phyloP scores from a whole-genome alignment of 2,888 invertebrate genomes.

The Idaea dimidiata region DNA sequence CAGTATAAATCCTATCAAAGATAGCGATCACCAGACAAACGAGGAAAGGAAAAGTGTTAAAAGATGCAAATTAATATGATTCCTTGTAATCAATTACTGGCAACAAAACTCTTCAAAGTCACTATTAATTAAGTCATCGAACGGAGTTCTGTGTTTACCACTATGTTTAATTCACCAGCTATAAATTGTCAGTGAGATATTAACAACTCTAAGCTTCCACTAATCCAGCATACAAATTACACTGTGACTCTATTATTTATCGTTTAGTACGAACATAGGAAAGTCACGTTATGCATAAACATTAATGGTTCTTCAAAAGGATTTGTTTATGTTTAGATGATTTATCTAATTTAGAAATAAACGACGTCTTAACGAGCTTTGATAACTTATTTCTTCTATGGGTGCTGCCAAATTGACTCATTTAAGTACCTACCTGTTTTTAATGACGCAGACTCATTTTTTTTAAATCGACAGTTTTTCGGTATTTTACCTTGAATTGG shows the following conservation, averaged over 20 bases:
- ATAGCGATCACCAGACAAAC: slow-evolving; percentile 5
- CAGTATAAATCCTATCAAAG: neutral
- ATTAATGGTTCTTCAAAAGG: slow-evolving; percentile 33
- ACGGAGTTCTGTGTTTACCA: slow-evolving; percentile 33
- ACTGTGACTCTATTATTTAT: slow-evolving; percentile 37
- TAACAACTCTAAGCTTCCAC: slow-evolving; percentile 17
- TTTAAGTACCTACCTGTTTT: neutral
- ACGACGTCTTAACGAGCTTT: neutral
- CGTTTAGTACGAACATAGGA: slow-evolving; percentile 35
- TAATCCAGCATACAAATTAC: slow-evolving; percentile 36
- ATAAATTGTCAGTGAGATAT: slow-evolving; percentile 8
- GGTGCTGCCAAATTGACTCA: neutral
- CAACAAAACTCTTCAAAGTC: slow-evolving; percentile 30
- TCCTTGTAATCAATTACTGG: slow-evolving; percentile 18
- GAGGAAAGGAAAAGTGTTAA: slow-evolving; percentile 18
- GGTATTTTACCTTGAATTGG: no score
- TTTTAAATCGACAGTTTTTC: no score
- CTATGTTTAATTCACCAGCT: slow-evolving; percentile 17
- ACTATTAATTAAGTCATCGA: slow-evolving; percentile 34
- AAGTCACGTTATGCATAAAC: slow-evolving; percentile 43
- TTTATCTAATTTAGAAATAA: neutral
- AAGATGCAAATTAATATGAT: slow-evolving; percentile 20
- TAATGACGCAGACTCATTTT: no score
- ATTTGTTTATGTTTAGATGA: slow-evolving; percentile 13
- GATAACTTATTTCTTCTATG: neutral